Evolutionary conservation across 2,797 vertebrate genomes (phyloP), one percentile per base, ranked within the genome.

Genomic region (Pipistrellus nathusii): DNA sequence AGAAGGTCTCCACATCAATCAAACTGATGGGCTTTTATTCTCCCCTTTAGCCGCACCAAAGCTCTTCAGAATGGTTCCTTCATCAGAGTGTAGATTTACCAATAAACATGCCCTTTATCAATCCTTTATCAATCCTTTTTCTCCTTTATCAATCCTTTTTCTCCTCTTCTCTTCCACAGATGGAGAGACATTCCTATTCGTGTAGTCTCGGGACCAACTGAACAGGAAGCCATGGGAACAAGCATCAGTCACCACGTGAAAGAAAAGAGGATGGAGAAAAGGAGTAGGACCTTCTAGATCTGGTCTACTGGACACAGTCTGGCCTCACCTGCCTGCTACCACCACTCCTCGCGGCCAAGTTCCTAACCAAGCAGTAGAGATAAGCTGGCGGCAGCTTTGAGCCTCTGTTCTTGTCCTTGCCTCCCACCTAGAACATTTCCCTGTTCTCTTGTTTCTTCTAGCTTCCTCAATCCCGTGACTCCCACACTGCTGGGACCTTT

Each of bases 1-100:
- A 91, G 83, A 92, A 92, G 78, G 59, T 72, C 71, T 57, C 44
- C 27, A 82, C 27, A 66, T 90, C 57, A 46, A 78, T 82, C 62
- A 77, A 85, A 64, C 88, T 78, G 51, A 88, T 75, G 46, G 38
- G 35, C 4, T 46, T 41, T 64, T 18, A 3, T 18, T 5, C 18
- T 17, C 8, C 23, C 86, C 53, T 89, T 85, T 81, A 55, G 80
- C 72, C 87, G 91, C 78, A 55, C 17, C 64, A 38, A 90, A 83
- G 62, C 80, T 90, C 82, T 57, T 32, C 25, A 66, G 32, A 92
- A 78, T 23, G n/a, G 41, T 41, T 92, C 80, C 94, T 59, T 32
- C 30, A 25, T 20, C 76, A 85, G 15, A 76, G 7, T 62, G 8
- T 5, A 17, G 73, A 68, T 41, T 88, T 48, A 62, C 0, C 91